These are phyloP conservation scores for Gastrophryne carolinensis DNA, from an alignment of 2,797 vertebrate genomes.

Conservation along the genomic window DNA sequence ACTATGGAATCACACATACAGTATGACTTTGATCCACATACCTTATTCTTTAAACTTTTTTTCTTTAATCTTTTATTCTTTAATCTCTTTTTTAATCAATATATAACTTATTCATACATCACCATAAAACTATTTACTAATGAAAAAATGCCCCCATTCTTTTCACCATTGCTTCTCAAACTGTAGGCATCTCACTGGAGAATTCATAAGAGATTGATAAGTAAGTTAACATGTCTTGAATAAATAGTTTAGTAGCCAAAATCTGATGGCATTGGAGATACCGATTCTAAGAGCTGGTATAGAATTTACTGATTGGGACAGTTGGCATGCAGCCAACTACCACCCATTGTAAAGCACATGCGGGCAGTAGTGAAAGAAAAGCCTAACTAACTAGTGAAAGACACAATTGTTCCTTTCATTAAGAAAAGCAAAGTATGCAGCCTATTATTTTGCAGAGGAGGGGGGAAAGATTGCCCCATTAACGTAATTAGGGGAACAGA, in stretches of 20 bases:
- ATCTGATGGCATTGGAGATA: slow-evolving; percentile 35
- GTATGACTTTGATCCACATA: no score
- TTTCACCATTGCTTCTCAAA: no score
- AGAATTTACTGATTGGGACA: slow-evolving; percentile 34
- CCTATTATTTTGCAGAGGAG: slow-evolving; percentile 48
- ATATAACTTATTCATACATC: no score
- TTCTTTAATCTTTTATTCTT: no score
- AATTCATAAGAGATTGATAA: slow-evolving; percentile 32
- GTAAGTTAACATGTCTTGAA: slow-evolving; percentile 13
- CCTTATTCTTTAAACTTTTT: no score
- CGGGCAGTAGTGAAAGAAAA: slow-evolving; percentile 32
- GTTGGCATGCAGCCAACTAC: slow-evolving; percentile 39
- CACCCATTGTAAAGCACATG: slow-evolving; percentile 44
- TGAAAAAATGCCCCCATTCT: no score
- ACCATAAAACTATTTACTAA: no score
- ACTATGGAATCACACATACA: no score
- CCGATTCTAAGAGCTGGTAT: slow-evolving; percentile 41
- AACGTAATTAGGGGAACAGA: slow-evolving; percentile 42
- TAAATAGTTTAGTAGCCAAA: slow-evolving; percentile 11
- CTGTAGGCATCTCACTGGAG: not conserved
- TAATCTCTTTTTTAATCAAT: no score
- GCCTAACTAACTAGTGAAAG: slow-evolving; percentile 49
- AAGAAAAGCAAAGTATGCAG: slow-evolving; percentile 45
- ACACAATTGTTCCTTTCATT: slow-evolving; percentile 48
- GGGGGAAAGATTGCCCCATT: slow-evolving; percentile 46